Percentiles rank a stretch among this genome's conserved stretches.
phyloP scores from a whole-genome alignment of 2,888 invertebrate genomes.

The Phasia obesa region DNA sequence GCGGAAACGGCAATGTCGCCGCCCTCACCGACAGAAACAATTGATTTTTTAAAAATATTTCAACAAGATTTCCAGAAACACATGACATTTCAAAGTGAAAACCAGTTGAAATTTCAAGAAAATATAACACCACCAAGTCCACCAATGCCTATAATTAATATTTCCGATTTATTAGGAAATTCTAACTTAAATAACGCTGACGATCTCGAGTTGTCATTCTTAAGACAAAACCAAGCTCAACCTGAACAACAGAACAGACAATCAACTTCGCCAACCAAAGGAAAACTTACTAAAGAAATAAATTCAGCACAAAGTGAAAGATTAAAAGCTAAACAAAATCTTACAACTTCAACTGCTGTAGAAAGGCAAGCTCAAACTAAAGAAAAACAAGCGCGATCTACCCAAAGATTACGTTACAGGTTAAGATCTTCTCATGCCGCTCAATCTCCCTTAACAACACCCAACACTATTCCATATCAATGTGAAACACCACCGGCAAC shows the following conservation, averaged over 20 bases:
- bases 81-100: background rate
- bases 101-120: background rate
- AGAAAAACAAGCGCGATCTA: background rate
- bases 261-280: background rate
- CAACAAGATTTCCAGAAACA: conserved; percentile 21
- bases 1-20: background rate
- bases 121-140: background rate
- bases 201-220: conserved; percentile 2
- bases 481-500: conserved; percentile 1
- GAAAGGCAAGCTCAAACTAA: background rate
- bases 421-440: background rate
- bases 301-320: background rate
- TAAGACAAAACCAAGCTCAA: background rate
- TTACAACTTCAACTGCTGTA: background rate
- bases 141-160: conserved; percentile 1
- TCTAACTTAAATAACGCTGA: background rate
- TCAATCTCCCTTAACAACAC: background rate
- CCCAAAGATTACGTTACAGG: conserved; percentile 7
- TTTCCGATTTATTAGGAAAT: conserved; percentile 33
- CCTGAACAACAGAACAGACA: background rate
- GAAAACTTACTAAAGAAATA: background rate
- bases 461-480: background rate
- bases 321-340: too few species aligned
- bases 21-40: background rate
- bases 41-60: conserved; percentile 32